Percentiles rank a stretch among this genome's conserved stretches.
Evolutionary conservation across 1,140 invertebrate genomes (phyloP).

Genomic region (Lepidostoma basale): DNA sequence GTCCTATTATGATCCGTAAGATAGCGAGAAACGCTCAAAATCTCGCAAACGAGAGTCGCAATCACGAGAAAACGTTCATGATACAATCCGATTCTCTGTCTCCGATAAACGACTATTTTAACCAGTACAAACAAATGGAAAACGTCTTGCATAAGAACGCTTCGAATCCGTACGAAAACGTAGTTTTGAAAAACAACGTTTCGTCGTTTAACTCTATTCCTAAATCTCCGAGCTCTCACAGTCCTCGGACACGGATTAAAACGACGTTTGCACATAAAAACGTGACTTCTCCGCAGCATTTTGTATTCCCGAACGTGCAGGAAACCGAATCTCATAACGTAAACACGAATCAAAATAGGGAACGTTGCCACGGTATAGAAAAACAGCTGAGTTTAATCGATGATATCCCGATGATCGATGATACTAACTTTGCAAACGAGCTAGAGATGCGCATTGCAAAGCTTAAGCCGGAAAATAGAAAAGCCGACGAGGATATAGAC

Average conservation of each 20-base stretch:
- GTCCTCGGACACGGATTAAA: conserved; percentile 68
- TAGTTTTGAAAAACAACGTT: conserved; percentile 49
- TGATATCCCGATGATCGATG: conserved; percentile 62
- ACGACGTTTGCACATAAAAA: conserved; percentile 62
- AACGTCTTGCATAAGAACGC: conserved; percentile 40
- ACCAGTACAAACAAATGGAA: background rate
- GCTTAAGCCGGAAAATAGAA: conserved; percentile 51
- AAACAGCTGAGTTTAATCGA: conserved; percentile 60
- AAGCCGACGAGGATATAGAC: conserved; percentile 36
- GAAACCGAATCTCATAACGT: conserved; percentile 28
- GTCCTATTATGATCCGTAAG: conserved; percentile 58
- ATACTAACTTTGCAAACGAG: conserved; percentile 55
- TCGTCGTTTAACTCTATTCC: conserved; percentile 52
- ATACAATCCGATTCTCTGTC: conserved; percentile 9
- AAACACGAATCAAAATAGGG: background rate
- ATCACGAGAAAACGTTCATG: conserved; percentile 29
- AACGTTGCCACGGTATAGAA: conserved; percentile 54
- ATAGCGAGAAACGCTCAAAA: conserved; percentile 51
- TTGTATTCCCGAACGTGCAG: conserved; percentile 57
- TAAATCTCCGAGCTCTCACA: conserved; percentile 62
- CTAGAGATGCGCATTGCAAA: conserved; percentile 58
- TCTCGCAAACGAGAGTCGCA: conserved; percentile 36
- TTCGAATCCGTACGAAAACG: conserved; percentile 63
- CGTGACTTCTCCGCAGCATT: conserved; percentile 57
- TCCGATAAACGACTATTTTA: background rate